Conservation (phyloP, 2,888 invertebrate genomes). For the Cyclophora punctaria region DNA sequence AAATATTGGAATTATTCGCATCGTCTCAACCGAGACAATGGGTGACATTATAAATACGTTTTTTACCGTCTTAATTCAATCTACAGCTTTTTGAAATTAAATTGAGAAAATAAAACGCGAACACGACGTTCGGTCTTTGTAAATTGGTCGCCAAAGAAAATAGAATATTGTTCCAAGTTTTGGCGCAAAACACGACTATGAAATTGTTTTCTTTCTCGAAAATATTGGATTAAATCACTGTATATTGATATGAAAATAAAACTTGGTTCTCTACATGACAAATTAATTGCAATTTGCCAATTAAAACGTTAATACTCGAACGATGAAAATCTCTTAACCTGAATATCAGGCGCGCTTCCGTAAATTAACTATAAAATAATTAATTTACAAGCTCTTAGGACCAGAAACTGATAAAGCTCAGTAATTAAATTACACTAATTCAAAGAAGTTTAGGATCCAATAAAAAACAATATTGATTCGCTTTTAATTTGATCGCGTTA, state of each 20-base stretch:
- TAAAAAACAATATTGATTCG: not conserved
- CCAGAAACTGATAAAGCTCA: slow-evolving; percentile 2
- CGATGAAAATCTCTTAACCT: slow-evolving; percentile 26
- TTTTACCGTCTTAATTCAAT: not conserved
- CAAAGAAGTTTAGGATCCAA: slow-evolving; percentile 1
- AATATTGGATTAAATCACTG: too few relatives aligned
- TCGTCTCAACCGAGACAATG: slow-evolving; percentile 22
- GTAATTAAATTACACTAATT: slow-evolving; percentile 1
- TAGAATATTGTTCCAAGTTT: too few relatives aligned
- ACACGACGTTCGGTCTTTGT: too few relatives aligned
- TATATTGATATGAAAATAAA: too few relatives aligned
- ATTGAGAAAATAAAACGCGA: too few relatives aligned
- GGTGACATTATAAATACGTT: slow-evolving; percentile 21
- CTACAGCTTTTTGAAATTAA: too few relatives aligned
- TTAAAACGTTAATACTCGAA: slow-evolving; percentile 9
- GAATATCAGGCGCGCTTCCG: slow-evolving; percentile 22
- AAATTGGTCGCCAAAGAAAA: too few relatives aligned
- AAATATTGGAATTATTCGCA: slow-evolving; percentile 42
- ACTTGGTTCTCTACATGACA: too few relatives aligned
- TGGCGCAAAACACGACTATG: too few relatives aligned
- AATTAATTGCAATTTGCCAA: slow-evolving; percentile 1
- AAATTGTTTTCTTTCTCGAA: too few relatives aligned
- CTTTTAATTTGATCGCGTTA: not conserved
- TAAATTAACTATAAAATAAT: slow-evolving; percentile 26
- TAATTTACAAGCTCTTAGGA: slow-evolving; percentile 14